These are phyloP conservation scores for fruit fly (Drosophila melanogaster) DNA, from an alignment of 1,140 invertebrate species.

Conservation along the genomic window DNA sequence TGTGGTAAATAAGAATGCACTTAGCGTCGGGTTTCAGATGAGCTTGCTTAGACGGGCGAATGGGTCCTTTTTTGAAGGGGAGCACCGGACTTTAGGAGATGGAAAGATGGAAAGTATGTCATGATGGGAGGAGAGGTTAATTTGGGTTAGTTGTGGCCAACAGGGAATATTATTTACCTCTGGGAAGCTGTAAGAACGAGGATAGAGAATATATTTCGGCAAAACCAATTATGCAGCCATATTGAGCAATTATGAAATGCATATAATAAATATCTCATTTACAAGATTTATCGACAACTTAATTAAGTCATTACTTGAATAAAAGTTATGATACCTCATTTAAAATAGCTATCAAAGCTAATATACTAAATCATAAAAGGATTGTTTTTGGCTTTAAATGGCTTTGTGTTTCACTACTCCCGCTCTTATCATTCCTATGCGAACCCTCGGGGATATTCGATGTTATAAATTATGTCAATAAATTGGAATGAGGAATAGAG, in stretches of 20 bases:
- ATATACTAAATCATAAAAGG: background rate
- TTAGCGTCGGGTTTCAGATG: conserved; percentile 47
- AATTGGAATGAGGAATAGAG: conserved; percentile 7
- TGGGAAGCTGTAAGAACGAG: background rate
- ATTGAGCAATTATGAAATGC: too few species aligned
- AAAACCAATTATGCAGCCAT: background rate
- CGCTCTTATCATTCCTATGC: too few species aligned
- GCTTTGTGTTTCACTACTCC: background rate
- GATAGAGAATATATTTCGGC: background rate
- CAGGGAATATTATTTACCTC: background rate
- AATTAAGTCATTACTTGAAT: too few species aligned
- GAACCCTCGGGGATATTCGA: background rate
- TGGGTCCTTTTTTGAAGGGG: background rate
- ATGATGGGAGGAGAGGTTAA: conserved; percentile 4
- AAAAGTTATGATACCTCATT: too few species aligned
- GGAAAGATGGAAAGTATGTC: conserved; percentile 21
- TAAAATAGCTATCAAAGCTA: background rate
- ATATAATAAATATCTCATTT: too few species aligned
- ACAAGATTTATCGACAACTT: too few species aligned
- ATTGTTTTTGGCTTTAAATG: background rate
- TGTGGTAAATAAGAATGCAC: conserved; percentile 58
- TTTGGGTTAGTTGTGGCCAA: conserved; percentile 26
- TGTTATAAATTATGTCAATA: conserved; percentile 17
- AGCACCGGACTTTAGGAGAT: conserved; percentile 13
- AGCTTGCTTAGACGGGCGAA: conserved; percentile 1